These are phyloP conservation scores for Nothoprocta perdicaria DNA, from an alignment of 2,113 vertebrate genomes.

Conservation along the genomic window DNA sequence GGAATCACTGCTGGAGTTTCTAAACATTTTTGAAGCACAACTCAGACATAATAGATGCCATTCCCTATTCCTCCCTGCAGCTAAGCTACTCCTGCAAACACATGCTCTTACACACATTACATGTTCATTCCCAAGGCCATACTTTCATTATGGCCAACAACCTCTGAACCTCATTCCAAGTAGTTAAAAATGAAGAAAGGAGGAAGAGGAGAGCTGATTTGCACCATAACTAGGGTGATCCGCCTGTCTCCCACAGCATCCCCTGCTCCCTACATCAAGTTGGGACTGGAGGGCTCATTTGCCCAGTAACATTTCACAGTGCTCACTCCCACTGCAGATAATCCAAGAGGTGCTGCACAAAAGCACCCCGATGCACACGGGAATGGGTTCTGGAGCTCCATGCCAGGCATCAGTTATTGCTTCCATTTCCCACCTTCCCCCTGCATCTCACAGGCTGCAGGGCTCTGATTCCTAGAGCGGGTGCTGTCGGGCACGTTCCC, in stretches of 20 bases:
- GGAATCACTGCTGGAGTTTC: neutral
- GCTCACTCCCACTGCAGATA: rapidly evolving
- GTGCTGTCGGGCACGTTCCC: neutral
- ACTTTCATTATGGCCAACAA: neutral
- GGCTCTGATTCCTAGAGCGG: neutral
- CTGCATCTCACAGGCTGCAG: neutral
- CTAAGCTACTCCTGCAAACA: neutral
- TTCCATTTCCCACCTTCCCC: neutral
- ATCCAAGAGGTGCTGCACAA: neutral
- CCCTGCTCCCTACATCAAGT: neutral
- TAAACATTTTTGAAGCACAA: neutral
- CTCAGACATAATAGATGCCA: neutral
- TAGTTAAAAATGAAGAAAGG: rapidly evolving
- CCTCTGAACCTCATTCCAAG: neutral
- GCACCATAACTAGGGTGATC: neutral
- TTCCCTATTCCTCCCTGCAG: neutral
- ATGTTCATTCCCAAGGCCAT: neutral
- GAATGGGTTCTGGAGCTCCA: neutral
- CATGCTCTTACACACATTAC: neutral
- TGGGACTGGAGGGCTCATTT: neutral
- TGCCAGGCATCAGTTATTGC: neutral
- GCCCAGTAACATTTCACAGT: neutral
- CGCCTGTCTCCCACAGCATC: neutral
- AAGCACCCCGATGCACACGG: neutral
- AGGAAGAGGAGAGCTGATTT: too few relatives aligned